Base-by-base conservation (phyloP, 1,140 invertebrate species). In the Macrocentrus cingulum region DNA sequence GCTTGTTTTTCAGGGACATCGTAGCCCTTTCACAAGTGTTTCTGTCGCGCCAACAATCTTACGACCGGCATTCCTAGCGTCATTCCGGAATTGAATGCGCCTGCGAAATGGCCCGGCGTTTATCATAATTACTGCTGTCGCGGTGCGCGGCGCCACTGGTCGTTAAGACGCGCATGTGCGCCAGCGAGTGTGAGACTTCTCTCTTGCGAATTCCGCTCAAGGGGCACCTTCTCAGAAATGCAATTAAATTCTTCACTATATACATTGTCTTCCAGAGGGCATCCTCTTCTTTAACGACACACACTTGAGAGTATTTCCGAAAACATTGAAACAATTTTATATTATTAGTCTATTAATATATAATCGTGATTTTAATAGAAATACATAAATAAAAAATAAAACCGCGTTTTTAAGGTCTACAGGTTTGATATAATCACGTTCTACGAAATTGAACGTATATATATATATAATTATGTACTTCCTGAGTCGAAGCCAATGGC, bases 81-180 rank as follows among this genome's bases (percentile, higher is more conserved):
- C 56, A 66, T 68, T 59, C 53, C 56, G 44, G 63, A 63, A 66
- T 63, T 56, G 59, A 25, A 51, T 39, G 59, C 48, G 50, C 48
- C 46, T 37, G 19, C 18, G 51, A 60, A 60, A 66, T 65, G 41
- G 59, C 64, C 45, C 44, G 59, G 46, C 64, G 64, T 69, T 71
- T 71, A 71, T 71, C 62, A 68, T 71, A 69, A 69, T 69, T 69
- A 67, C 64, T 59, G 34, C 50, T 53, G 50, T 53, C 62, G 49
- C 60, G 7, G 20, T 34, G 51, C 53, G 57, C 65, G 69, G 69
- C 69, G 69, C 69, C 69, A 69, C 64, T 45, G 51, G 44, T 53
- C 48, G 44, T 41, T 32, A 29, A 18, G 20, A 32, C 22, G 37
- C 32, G 32, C 49, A 51, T 51, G 49, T 51, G 29, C 49, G 32